Evolutionary conservation across 2,797 vertebrate species (phyloP), one percentile per base, ranked within the genome.

Genomic region (Dromococcyx pavoninus): DNA sequence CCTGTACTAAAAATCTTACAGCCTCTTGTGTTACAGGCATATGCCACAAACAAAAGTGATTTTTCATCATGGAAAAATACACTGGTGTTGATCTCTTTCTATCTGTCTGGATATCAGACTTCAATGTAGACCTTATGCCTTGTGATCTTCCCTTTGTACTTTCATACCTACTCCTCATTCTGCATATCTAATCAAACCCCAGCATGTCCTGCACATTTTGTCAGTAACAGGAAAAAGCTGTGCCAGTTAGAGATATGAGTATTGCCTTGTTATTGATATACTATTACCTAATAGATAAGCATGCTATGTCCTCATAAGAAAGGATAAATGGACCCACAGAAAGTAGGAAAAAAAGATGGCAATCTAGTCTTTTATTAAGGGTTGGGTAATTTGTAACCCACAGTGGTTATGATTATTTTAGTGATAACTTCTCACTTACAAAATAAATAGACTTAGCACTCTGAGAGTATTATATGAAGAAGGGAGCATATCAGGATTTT

Each of bases 151-250:
- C 23, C 9, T 27, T 91, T 76, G 65, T 91, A 8, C 67, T 89
- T 86, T 66, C 33, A 60, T 60, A 72, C 53, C 64, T 86, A 39
- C 58, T 94, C 25, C 44, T 86, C 37, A 41, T 86, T 84, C 50
- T 82, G 46, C 23, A 18, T 92, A 89, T 91, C 73, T 92, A 87
- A 95, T 95, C 89, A 89, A 72, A 92, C 75, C 70, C 66, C 57
- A 78, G 88, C 70, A 93, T 93, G 62, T 39, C 61, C 37, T 91
- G 88, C 82, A 80, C 95, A 89, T 91, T 95, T 97, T 83, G 50
- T 89, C 91, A 86, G 76, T 43, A 84, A 35, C 76, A 92, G 94
- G 92, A 96, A 96, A 94, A 89, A 88, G 80, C 80, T 81, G 46
- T 88, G 56, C 73, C 80, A 74, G 14, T 76, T 53, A 64, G 64